phyloP scores from a whole-genome alignment of 2,888 invertebrate species.

The Dasysyrphus tricinctus region DNA sequence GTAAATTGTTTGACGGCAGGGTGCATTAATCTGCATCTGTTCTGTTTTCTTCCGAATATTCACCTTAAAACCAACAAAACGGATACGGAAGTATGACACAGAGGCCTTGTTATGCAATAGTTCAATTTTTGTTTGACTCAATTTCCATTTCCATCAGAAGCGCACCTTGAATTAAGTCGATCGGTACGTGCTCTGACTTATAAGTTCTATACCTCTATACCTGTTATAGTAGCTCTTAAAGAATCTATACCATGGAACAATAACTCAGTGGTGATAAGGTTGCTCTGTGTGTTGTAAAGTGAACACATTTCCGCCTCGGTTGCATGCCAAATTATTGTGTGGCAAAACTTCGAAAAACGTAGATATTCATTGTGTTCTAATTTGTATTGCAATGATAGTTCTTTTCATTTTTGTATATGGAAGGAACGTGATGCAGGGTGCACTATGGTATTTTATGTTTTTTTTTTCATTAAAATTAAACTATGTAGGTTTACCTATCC shows the following conservation, averaged over 20 bases:
- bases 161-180: constrained; percentile 56
- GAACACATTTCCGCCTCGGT: constrained; percentile 47
- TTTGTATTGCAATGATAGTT: constrained; percentile 26
- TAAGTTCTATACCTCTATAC: constrained; percentile 19
- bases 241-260: constrained; percentile 30
- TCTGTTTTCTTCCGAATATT: constrained; percentile 8
- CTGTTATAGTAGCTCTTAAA: constrained; percentile 37
- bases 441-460: constrained; percentile 38
- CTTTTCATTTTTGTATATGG: constrained; percentile 11
- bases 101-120: constrained; percentile 34
- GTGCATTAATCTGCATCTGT: constrained; percentile 16
- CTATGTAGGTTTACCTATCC: neutral
- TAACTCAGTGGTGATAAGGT: constrained; percentile 53
- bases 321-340: constrained; percentile 47
- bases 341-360: constrained; percentile 51
- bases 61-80: neutral
- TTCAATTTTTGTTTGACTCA: constrained; percentile 9
- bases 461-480: constrained; percentile 42
- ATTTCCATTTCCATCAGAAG: constrained; percentile 4
- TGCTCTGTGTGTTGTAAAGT: neutral
- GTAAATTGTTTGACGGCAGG: constrained; percentile 36
- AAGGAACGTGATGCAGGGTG: constrained; percentile 65
- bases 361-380: constrained; percentile 19
- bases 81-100: constrained; percentile 49
- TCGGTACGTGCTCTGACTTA: constrained; percentile 47